Percentiles rank a stretch among this genome's conserved stretches.
Evolutionary conservation across 2,113 vertebrate species (phyloP).

Genomic region (Todiramphus saurophagus): DNA sequence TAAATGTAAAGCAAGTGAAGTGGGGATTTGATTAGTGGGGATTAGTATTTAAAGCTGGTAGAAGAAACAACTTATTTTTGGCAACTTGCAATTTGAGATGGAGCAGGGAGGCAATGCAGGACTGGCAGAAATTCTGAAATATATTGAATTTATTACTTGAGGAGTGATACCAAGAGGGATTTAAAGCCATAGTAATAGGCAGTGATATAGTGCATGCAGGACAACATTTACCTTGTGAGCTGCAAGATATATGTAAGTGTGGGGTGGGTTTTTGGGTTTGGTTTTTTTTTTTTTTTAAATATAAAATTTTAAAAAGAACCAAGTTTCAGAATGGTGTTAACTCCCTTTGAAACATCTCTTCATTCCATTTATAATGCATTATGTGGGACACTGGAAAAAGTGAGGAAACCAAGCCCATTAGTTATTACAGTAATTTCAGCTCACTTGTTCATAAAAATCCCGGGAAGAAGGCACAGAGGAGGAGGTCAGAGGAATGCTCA

Average conservation of each 20-base stretch:
- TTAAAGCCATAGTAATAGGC: not conserved
- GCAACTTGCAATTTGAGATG: not conserved
- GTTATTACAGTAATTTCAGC: not conserved
- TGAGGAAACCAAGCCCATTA: not conserved
- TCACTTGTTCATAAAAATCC: not conserved
- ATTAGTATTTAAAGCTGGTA: not conserved
- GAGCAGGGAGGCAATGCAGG: not conserved
- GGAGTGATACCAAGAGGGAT: not conserved
- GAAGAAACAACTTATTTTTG: not conserved
- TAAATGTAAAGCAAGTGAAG: not conserved
- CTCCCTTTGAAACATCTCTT: not conserved
- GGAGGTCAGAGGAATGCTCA: not conserved
- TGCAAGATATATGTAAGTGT: not conserved
- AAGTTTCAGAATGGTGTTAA: not conserved
- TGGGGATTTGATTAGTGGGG: not conserved
- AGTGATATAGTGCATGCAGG: not conserved
- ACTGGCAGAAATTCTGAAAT: not conserved
- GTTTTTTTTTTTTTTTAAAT: rapidly evolving
- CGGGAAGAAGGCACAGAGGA: not conserved
- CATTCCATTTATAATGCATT: not conserved
- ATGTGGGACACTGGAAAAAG: not conserved
- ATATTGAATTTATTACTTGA: not conserved
- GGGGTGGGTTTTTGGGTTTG: not conserved
- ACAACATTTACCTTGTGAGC: not conserved
- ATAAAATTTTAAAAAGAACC: not conserved